Conservation (phyloP, 2,797 vertebrate species). For the Toxotes lorentzi region DNA sequence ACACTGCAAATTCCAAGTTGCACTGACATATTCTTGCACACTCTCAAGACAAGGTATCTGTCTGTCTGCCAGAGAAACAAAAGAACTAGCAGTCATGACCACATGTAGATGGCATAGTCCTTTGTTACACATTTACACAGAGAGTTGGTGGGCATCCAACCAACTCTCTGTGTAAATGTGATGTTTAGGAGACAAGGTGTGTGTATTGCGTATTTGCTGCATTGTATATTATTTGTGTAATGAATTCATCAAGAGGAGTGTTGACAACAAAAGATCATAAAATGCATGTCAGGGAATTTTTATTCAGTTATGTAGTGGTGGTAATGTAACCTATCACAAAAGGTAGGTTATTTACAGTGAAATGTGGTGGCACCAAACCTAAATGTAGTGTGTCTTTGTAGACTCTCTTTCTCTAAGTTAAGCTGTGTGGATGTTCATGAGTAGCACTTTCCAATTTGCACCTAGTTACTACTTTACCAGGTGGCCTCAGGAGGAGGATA, state of each 20-base stretch:
- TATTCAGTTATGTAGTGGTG: background rate
- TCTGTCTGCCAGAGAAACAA: conserved; percentile 14
- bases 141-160: too few species aligned
- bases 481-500: conserved; percentile 71
- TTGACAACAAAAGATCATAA: background rate
- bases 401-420: conserved; percentile 18
- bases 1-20: conserved; percentile 6
- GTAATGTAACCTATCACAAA: background rate
- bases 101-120: background rate
- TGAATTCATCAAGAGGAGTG: background rate
- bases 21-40: background rate
- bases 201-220: background rate
- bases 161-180: background rate
- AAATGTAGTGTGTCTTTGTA: conserved; percentile 9
- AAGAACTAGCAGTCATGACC: background rate
- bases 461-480: conserved; percentile 71
- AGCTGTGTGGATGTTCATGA: conserved; percentile 41
- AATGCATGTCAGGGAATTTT: background rate
- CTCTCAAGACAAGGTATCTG: background rate
- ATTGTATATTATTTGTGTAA: conserved; percentile 14
- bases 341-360: background rate
- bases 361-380: background rate
- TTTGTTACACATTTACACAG: too few species aligned
- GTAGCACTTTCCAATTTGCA: conserved; percentile 75
- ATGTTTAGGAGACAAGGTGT: background rate